Evolutionary conservation across 2,888 invertebrate genomes (phyloP).

Genomic region (Cremastinae sp.): DNA sequence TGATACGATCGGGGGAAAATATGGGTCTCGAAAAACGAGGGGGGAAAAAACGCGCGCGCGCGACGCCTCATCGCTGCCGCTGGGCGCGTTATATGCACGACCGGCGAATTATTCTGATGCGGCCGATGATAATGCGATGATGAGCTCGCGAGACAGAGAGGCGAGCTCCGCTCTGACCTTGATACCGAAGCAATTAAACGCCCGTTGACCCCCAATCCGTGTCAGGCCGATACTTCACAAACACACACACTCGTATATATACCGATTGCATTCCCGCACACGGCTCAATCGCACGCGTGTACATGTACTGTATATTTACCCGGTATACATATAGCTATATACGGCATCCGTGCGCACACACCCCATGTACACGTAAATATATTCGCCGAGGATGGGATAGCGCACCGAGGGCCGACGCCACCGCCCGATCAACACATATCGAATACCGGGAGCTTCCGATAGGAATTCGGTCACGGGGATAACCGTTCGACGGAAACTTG

Average conservation of each 20-base stretch:
- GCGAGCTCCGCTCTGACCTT: constrained; percentile 74
- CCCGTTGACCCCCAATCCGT: constrained; percentile 75
- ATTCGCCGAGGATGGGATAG: constrained; percentile 52
- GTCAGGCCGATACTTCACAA: constrained; percentile 72
- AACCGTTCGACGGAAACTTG: constrained; percentile 53
- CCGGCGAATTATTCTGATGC: constrained; percentile 70
- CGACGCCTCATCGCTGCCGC: background rate
- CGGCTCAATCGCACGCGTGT: constrained; percentile 7
- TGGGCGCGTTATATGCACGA: too few species aligned
- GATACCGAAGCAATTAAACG: constrained; percentile 80
- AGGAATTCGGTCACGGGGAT: constrained; percentile 63
- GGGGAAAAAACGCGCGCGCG: background rate
- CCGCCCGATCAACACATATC: constrained; percentile 53
- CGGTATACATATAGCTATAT: too few species aligned
- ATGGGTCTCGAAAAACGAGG: background rate
- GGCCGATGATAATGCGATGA: constrained; percentile 79
- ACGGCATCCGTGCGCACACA: constrained; percentile 47
- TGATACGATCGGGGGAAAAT: constrained; percentile 3
- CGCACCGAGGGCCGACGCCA: constrained; percentile 51
- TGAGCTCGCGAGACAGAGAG: constrained; percentile 68
- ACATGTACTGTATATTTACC: constrained; percentile 25
- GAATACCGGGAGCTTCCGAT: constrained; percentile 59
- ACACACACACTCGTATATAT: constrained; percentile 4
- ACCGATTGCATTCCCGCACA: background rate
- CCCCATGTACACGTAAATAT: constrained; percentile 50